Evolutionary conservation across 2,888 invertebrate genomes (phyloP).

Genomic region (Beris morrisii): DNA sequence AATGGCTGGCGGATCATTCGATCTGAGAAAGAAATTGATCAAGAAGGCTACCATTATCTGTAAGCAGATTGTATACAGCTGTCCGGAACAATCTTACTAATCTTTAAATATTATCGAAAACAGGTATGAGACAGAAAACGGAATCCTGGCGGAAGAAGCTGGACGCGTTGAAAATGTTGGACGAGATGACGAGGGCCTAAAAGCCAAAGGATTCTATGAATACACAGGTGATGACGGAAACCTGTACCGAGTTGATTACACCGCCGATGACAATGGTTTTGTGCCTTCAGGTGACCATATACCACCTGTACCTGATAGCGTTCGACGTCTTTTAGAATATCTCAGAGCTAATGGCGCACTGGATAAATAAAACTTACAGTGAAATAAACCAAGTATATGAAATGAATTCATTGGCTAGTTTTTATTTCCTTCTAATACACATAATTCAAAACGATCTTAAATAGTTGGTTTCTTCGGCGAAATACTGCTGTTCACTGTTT

Average conservation of each 20-base stretch:
- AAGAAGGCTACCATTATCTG: conserved; percentile 63
- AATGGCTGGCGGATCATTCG: conserved; percentile 60
- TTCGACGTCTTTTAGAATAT: conserved; percentile 18
- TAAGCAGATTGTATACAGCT: conserved; percentile 43
- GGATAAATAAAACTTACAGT: not conserved
- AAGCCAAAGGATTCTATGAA: conserved; percentile 57
- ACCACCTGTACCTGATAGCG: conserved; percentile 11
- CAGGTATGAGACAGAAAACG: conserved; percentile 51
- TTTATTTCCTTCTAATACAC: too few species aligned
- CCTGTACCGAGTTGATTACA: conserved; percentile 48
- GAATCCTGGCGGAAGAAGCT: conserved; percentile 49
- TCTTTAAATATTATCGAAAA: too few species aligned
- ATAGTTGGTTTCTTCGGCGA: too few species aligned
- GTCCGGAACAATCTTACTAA: too few species aligned
- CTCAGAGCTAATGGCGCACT: conserved; percentile 13
- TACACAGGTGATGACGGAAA: conserved; percentile 51
- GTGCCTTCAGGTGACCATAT: conserved; percentile 42
- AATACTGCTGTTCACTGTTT: too few species aligned
- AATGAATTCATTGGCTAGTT: too few species aligned
- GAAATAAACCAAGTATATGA: too few species aligned
- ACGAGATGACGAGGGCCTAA: conserved; percentile 61
- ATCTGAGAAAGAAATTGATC: conserved; percentile 58
- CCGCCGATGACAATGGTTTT: conserved; percentile 50
- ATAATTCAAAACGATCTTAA: too few species aligned
- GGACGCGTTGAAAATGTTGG: conserved; percentile 54